Conservation (phyloP, 2,797 vertebrate species). For the Poecile montanus region DNA sequence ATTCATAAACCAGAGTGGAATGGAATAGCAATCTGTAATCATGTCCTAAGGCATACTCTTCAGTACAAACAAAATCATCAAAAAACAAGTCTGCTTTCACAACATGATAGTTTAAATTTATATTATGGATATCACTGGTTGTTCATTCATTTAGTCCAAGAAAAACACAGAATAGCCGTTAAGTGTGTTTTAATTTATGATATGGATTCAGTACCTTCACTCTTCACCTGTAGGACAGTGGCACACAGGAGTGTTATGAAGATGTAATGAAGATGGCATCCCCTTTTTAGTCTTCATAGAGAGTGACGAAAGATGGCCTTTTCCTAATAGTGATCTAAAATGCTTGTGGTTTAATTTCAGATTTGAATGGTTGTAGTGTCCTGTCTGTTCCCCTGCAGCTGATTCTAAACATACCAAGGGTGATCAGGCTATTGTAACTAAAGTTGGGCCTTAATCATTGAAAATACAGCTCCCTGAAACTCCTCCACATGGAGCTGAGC, state of each 20-base stretch:
- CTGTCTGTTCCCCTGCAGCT: fast-evolving
- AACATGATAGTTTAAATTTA: background rate
- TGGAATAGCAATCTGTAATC: background rate
- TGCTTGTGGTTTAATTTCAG: background rate
- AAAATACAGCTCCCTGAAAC: background rate
- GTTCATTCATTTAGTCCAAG: background rate
- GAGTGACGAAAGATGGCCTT: background rate
- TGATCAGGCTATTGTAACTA: fast-evolving
- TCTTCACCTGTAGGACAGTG: fast-evolving
- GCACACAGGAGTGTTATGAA: background rate
- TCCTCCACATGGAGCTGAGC: background rate
- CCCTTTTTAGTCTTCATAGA: background rate
- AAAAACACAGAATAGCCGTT: background rate
- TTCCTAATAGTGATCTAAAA: background rate
- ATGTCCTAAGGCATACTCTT: constrained; percentile 11
- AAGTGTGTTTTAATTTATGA: background rate
- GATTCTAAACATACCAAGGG: background rate
- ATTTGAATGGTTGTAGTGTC: background rate
- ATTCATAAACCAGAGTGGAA: constrained; percentile 24
- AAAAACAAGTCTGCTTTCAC: background rate
- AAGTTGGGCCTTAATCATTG: background rate
- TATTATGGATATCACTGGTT: background rate
- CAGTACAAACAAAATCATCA: background rate
- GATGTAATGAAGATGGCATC: background rate
- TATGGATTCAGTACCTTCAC: background rate